These are phyloP conservation scores for Numenius arquata DNA, from an alignment of 2,113 vertebrate species.

Conservation along the genomic window DNA sequence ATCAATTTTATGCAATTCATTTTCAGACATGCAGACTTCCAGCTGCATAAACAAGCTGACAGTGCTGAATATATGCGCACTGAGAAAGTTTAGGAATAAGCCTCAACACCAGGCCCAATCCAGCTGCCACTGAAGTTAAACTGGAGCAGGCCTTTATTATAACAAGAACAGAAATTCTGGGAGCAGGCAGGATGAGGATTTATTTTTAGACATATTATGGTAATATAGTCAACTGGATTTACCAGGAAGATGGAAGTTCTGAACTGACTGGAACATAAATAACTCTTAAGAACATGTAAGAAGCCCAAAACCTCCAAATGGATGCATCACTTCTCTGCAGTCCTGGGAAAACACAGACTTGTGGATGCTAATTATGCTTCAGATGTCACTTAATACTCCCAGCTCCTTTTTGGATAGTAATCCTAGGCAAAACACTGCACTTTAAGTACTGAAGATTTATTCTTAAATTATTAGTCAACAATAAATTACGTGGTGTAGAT, in stretches of 20 bases:
- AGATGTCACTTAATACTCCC: conserved; percentile 17
- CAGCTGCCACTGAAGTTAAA: conserved; percentile 19
- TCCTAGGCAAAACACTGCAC: background rate
- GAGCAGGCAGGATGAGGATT: background rate
- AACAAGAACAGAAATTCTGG: background rate
- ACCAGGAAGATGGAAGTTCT: conserved; percentile 26
- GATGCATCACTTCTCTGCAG: background rate
- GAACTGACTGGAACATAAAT: background rate
- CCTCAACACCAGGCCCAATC: background rate
- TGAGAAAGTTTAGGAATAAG: conserved; percentile 33
- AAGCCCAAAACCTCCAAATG: background rate
- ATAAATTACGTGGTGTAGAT: background rate
- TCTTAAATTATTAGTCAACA: background rate
- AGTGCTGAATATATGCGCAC: background rate
- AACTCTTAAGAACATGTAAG: background rate
- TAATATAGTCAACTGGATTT: conserved; percentile 27
- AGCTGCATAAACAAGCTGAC: conserved; percentile 57
- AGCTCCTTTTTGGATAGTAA: background rate
- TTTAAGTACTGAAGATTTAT: background rate
- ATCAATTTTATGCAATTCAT: conserved; percentile 4
- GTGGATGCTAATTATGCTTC: conserved; percentile 14
- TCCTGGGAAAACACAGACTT: background rate
- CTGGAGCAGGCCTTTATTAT: background rate
- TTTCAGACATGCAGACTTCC: conserved; percentile 12
- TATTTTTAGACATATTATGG: conserved; percentile 36